Evolutionary conservation across 2,888 invertebrate species (phyloP), one percentile per base, ranked within the genome.

Genomic region (Eupithecia abbreviata): DNA sequence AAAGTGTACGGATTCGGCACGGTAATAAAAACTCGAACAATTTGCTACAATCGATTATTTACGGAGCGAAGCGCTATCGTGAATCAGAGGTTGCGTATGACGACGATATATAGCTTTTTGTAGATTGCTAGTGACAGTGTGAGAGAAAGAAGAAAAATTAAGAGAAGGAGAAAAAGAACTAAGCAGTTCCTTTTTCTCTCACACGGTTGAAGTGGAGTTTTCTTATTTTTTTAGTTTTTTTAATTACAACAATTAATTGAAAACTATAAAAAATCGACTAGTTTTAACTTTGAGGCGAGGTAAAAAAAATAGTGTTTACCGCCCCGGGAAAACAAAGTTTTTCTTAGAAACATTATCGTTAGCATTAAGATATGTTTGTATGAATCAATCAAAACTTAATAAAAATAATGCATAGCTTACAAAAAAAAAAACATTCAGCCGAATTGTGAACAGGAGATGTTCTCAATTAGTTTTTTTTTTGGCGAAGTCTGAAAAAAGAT

Each of bases 21-120:
- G 86, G 86, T 81, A 82, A 88, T 90, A 88, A 87, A 89, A 86
- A 86, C 84, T 81, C 84, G 85, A 84, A 84, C 88, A 88, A 89
- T 90, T 90, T 87, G 78, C 84, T 81, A 84, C 86, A 88, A 90
- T 89, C 88, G 88, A 92, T 91, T 91, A 84, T 82, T 85, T 85
- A 82, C 86, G 82, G 75, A 49, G 47, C 47, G 7, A 6, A 30
- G n/a, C 41, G 42, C 13, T 67, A 0, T 68, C 30, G 69, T 69
- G 69, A 69, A 49, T 69, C 69, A 69, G 69, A 30, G 13, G 15
- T 66, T 42, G 42, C 66, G 66, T 41, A 18, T 66, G 66, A 41
- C 62, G 62, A 30, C 41, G 58, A 62, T 62, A 62, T 18, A 7
- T 18, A n/a, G 58, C 62, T 12, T 5, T 18, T 30, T 42, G 42